Conservation (phyloP, 37 sponge, comb jelly and placozoan genomes). For the Ianthella basta region DNA sequence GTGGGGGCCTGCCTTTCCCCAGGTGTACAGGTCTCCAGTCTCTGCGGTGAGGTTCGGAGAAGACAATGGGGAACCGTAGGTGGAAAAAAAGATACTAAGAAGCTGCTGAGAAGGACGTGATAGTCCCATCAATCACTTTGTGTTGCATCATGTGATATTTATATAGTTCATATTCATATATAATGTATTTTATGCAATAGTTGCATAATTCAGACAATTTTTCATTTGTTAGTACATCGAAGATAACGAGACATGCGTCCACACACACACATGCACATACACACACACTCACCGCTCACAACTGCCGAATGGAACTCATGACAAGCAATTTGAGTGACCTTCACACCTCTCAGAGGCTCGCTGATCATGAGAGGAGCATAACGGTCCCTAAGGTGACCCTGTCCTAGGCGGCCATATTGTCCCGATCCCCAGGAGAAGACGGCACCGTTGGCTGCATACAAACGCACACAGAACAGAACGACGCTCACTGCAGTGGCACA, state of each 20-base stretch:
- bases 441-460: slow-evolving; percentile 65
- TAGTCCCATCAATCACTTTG: background rate
- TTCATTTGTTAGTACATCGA: no score
- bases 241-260: background rate
- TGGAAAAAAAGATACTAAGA: background rate
- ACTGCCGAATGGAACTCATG: slow-evolving; percentile 87
- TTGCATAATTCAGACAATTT: no score
- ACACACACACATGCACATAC: slow-evolving; percentile 30
- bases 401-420: slow-evolving; percentile 84
- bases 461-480: no score
- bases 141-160: no score
- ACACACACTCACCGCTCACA: slow-evolving; percentile 59
- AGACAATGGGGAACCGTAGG: background rate
- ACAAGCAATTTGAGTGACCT: slow-evolving; percentile 70
- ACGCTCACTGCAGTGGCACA: background rate
- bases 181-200: no score
- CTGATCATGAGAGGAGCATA: slow-evolving; percentile 86
- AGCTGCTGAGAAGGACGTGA: background rate
- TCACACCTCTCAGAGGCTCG: slow-evolving; percentile 63
- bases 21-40: slow-evolving; percentile 87
- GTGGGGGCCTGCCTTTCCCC: slow-evolving; percentile 83
- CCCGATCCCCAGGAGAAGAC: slow-evolving; percentile 94
- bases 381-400: slow-evolving; percentile 87
- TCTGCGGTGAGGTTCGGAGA: slow-evolving; percentile 35
- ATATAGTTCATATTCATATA: no score